Evolutionary conservation across 1,140 invertebrate genomes (phyloP).

Genomic region (Campoletis sonorensis): DNA sequence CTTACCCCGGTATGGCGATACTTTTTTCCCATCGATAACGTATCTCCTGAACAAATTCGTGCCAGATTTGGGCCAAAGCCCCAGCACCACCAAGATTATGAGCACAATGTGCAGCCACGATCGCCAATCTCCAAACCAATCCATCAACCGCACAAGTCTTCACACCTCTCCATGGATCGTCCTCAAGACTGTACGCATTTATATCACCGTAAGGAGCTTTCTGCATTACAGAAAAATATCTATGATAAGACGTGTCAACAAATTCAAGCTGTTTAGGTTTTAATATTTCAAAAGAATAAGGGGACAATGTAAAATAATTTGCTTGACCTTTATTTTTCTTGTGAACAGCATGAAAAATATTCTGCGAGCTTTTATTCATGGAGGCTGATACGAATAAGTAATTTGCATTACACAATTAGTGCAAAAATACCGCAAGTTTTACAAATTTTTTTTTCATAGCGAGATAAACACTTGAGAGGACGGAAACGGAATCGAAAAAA

Average conservation of each 20-base stretch:
- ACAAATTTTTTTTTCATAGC: no score
- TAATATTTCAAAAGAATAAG: background rate
- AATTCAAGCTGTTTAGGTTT: background rate
- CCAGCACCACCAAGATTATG: constrained; percentile 86
- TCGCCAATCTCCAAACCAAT: constrained; percentile 89
- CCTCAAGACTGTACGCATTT: constrained; percentile 61
- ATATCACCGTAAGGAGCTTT: constrained; percentile 69
- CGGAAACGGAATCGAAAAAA: no score
- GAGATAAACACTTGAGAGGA: no score
- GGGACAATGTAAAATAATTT: no score
- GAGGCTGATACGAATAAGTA: no score
- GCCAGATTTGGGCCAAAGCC: constrained; percentile 93
- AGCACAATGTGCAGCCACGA: constrained; percentile 87
- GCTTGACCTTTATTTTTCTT: no score
- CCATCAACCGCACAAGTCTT: constrained; percentile 88
- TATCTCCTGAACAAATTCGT: constrained; percentile 93
- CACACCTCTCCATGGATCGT: constrained; percentile 76
- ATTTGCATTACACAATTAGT: no score
- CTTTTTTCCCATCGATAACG: constrained; percentile 92
- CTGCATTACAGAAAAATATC: constrained; percentile 58
- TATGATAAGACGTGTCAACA: background rate
- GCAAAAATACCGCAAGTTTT: no score
- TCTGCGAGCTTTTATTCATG: no score
- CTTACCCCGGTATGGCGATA: constrained; percentile 90
- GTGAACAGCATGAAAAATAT: no score